phyloP scores from a whole-genome alignment of 2,888 invertebrate genomes.

The Limnephilus auricula region DNA sequence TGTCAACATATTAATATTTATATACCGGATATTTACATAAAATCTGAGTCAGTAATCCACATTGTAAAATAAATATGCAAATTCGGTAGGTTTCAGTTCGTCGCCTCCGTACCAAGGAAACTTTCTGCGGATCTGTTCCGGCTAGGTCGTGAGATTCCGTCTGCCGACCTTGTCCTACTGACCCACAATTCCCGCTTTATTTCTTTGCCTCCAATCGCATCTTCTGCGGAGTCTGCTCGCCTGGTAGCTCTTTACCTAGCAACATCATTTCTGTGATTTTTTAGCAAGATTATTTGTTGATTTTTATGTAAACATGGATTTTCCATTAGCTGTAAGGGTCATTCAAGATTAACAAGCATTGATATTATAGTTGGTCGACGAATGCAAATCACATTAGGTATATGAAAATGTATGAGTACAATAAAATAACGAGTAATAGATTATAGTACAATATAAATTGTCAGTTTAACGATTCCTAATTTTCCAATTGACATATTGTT shows the following conservation, averaged over 20 bases:
- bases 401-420: too few species aligned
- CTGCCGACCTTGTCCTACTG: slow-evolving; percentile 20
- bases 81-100: background rate
- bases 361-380: too few species aligned
- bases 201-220: background rate
- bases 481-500: too few species aligned
- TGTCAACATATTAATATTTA: background rate
- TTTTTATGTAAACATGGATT: background rate
- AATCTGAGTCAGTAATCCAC: background rate
- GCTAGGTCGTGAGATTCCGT: slow-evolving; percentile 8
- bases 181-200: background rate
- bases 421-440: too few species aligned
- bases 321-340: background rate
- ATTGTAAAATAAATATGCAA: background rate
- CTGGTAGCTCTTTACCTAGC: background rate
- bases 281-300: background rate
- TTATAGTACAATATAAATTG: too few species aligned
- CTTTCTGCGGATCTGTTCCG: background rate
- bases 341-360: too few species aligned
- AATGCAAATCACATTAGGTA: too few species aligned
- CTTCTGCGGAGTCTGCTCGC: background rate
- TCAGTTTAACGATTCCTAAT: too few species aligned
- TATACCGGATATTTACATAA: background rate
- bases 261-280: background rate
- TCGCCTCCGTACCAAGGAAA: background rate